Evolutionary conservation across 2,113 vertebrate species (phyloP).

Genomic region (Athene cunicularia): DNA sequence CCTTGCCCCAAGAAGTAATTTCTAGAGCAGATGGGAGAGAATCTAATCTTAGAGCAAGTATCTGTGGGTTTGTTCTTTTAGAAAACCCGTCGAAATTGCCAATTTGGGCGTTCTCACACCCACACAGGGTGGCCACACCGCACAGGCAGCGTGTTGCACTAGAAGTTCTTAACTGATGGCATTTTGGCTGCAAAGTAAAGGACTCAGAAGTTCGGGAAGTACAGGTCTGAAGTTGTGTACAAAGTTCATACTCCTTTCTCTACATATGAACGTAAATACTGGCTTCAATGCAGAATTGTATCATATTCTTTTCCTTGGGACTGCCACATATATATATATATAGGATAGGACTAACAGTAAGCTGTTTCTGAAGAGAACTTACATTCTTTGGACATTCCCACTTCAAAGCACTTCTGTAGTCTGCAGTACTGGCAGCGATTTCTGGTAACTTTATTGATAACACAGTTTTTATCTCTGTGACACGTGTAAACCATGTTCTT

Average conservation of each 20-base stretch:
- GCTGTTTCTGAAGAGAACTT: conserved; percentile 72
- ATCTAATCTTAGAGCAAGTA: neutral
- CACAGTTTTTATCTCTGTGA: conserved; percentile 95
- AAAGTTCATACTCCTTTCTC: neutral
- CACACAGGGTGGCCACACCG: fast-evolving
- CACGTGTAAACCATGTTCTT: conserved; percentile 98
- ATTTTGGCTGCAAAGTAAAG: neutral
- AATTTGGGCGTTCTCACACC: neutral
- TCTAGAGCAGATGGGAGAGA: neutral
- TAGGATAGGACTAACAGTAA: neutral
- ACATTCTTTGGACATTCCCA: conserved; percentile 98
- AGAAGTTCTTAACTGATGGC: neutral
- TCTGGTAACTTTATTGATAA: conserved; percentile 97
- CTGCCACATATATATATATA: neutral
- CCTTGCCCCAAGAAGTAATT: neutral
- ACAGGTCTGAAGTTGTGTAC: neutral
- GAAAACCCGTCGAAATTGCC: neutral
- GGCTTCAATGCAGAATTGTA: neutral
- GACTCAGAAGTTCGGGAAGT: neutral
- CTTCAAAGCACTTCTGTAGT: conserved; percentile 93
- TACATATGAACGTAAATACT: neutral
- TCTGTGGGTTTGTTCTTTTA: neutral
- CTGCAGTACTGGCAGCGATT: conserved; percentile 97
- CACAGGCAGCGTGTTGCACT: neutral
- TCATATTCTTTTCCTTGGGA: neutral